These are phyloP conservation scores for Lagenorhynchus albirostris DNA, from an alignment of 2,113 vertebrate genomes.

Conservation along the genomic window DNA sequence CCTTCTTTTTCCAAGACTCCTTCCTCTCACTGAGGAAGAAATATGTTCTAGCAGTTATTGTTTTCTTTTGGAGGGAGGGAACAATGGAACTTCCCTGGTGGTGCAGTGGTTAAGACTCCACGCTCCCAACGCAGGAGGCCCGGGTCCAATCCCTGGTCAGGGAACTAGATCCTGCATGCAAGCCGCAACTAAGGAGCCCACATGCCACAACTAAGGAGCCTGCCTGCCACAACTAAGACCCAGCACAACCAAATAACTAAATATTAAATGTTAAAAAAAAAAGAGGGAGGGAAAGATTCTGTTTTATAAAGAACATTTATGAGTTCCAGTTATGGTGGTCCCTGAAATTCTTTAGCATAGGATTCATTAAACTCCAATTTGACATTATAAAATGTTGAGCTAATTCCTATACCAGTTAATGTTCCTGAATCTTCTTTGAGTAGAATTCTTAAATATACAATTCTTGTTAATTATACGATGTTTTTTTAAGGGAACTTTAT, in stretches of 20 bases:
- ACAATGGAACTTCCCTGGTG: neutral
- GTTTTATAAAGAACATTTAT: neutral
- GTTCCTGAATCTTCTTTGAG: conserved; percentile 26
- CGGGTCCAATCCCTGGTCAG: no score
- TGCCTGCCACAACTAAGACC: no score
- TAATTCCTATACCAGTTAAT: neutral
- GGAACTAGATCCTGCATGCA: no score
- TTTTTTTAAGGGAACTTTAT: no score
- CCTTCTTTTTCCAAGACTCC: conserved; percentile 5
- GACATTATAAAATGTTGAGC: neutral
- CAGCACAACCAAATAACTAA: no score
- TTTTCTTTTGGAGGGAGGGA: neutral
- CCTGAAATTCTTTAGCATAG: conserved; percentile 8
- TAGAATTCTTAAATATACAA: neutral
- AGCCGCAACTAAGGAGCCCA: no score
- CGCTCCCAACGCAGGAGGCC: no score
- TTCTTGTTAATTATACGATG: neutral
- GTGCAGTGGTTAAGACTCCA: no score
- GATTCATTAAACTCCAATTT: conserved; percentile 28
- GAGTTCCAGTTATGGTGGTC: neutral
- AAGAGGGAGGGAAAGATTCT: neutral
- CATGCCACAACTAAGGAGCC: no score
- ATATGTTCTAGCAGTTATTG: neutral
- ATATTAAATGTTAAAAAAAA: no score
- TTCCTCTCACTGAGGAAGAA: neutral